Conservation (phyloP, 2,113 vertebrate species). For the Strix uralensis region DNA sequence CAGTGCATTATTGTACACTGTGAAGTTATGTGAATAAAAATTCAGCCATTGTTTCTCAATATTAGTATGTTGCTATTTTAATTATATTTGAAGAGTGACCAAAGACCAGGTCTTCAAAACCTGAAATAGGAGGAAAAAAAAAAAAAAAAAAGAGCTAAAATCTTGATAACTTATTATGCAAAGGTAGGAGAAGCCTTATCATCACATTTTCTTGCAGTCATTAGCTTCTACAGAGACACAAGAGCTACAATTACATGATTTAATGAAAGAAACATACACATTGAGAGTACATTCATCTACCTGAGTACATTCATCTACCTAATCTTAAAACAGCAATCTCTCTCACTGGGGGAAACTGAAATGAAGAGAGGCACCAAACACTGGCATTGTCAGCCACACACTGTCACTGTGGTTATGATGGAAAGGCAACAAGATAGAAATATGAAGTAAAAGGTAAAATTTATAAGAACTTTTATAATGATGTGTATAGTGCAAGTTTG, state of each 20-base stretch:
- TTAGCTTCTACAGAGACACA: not conserved
- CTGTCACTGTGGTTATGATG: not conserved
- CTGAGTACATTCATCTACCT: not conserved
- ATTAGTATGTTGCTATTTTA: not conserved
- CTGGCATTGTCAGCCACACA: not conserved
- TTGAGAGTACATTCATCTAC: not conserved
- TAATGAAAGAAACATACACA: conserved; percentile 24
- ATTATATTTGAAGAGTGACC: not conserved
- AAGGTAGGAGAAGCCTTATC: not conserved
- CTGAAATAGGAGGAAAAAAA: not conserved
- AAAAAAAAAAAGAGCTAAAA: not conserved
- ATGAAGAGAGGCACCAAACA: not conserved
- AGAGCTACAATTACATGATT: not conserved
- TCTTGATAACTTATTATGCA: not conserved
- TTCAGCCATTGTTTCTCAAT: not conserved
- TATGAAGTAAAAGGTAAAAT: not conserved
- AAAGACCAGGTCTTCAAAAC: not conserved
- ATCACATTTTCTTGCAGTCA: not conserved
- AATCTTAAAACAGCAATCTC: conserved; percentile 5
- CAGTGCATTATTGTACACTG: conserved; percentile 3
- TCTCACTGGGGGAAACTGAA: not conserved
- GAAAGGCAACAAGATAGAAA: not conserved
- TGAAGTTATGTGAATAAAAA: not conserved
- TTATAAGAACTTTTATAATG: not conserved
- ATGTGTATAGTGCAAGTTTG: not conserved